These are phyloP conservation scores for Conus canariensis DNA, from an alignment of 2,888 invertebrate genomes.

Conservation along the genomic window DNA sequence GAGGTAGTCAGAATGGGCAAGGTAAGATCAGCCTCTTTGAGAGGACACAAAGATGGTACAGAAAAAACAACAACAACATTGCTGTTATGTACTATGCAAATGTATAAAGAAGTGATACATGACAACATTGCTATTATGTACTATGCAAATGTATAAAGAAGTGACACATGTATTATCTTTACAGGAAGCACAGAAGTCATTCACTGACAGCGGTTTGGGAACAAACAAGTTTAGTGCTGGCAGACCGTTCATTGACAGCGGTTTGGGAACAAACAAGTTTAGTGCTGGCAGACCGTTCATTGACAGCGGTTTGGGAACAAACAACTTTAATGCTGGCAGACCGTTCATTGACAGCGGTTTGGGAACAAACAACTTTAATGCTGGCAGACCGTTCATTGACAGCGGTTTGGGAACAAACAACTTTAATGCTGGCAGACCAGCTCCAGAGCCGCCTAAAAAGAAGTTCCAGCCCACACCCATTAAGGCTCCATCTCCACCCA, in stretches of 20 bases:
- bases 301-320: too few relatives aligned
- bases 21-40: too few relatives aligned
- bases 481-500: conserved; percentile 21
- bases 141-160: too few relatives aligned
- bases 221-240: neutral
- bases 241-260: conserved; percentile 42
- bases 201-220: neutral
- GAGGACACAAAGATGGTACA: too few relatives aligned
- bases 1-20: too few relatives aligned
- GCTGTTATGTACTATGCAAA: too few relatives aligned
- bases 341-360: conserved; percentile 20
- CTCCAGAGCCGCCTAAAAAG: conserved; percentile 60
- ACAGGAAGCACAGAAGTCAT: neutral
- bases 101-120: too few relatives aligned
- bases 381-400: too few relatives aligned
- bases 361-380: too few relatives aligned
- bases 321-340: neutral
- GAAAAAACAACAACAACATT: too few relatives aligned
- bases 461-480: conserved; percentile 54
- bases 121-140: too few relatives aligned
- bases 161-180: too few relatives aligned
- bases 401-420: neutral
- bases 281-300: conserved; percentile 27
- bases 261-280: neutral
- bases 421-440: conserved; percentile 45